Conservation (phyloP, 2,113 vertebrate genomes). For the Gavialis gangeticus region DNA sequence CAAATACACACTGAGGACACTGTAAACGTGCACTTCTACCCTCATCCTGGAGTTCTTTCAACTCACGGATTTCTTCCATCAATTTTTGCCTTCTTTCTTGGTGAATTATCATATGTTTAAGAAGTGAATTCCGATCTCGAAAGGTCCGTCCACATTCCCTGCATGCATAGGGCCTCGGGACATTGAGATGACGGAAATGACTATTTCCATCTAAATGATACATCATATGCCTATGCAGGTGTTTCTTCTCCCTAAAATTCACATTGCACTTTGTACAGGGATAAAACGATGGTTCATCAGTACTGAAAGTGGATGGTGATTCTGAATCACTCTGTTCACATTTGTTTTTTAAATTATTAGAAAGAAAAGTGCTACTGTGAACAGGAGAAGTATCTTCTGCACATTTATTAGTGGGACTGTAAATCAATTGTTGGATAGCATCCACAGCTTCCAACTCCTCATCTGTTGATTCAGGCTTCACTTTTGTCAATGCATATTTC, state of each 20-base stretch:
- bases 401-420: conserved; percentile 82
- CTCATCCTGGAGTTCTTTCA: conserved; percentile 88
- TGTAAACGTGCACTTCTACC: conserved; percentile 83
- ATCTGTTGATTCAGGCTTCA: conserved; percentile 84
- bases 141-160: conserved; percentile 94
- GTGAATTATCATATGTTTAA: conserved; percentile 96
- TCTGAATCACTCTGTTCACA: conserved; percentile 86
- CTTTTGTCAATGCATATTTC: conserved; percentile 81
- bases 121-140: conserved; percentile 91
- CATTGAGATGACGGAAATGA: conserved; percentile 90
- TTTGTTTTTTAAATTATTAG: conserved; percentile 83
- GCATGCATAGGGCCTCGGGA: conserved; percentile 91
- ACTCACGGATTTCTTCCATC: conserved; percentile 91
- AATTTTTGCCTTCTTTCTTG: conserved; percentile 89
- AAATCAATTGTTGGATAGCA: conserved; percentile 85
- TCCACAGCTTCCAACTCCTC: conserved; percentile 83
- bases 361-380: conserved; percentile 85
- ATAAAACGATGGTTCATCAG: conserved; percentile 90
- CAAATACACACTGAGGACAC: conserved; percentile 86
- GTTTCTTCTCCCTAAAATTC: conserved; percentile 93
- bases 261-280: conserved; percentile 93
- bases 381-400: conserved; percentile 86
- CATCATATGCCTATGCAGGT: conserved; percentile 98
- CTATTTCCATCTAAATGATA: conserved; percentile 96
- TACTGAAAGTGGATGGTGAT: conserved; percentile 84